Percentiles rank a stretch among this genome's conserved stretches.
Conservation (phyloP, 2,888 invertebrate genomes). For the Cacoxenus indagator region DNA sequence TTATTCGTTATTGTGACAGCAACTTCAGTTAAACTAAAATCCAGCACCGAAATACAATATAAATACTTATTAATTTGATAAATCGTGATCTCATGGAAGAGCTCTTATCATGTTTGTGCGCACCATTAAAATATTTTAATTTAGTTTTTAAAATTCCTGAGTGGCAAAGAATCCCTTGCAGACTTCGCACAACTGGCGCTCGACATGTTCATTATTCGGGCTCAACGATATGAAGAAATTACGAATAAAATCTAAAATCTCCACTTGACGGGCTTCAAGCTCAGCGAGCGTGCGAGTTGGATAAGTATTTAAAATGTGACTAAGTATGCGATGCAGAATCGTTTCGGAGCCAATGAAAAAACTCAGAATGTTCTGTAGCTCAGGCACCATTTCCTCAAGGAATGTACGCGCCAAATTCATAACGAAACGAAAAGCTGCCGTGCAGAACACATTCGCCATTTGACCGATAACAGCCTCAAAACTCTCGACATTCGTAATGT, state of each 20-base stretch:
- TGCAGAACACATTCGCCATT: constrained; percentile 36
- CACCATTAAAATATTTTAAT: neutral
- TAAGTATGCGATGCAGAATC: constrained; percentile 47
- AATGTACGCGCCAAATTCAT: constrained; percentile 46
- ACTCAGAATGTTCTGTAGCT: constrained; percentile 34
- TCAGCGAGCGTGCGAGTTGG: rapidly evolving
- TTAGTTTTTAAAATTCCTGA: constrained; percentile 35
- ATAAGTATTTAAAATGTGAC: constrained; percentile 33
- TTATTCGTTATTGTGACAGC: too few species aligned
- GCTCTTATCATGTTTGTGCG: too few species aligned
- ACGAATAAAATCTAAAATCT: constrained; percentile 38
- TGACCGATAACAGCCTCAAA: constrained; percentile 41
- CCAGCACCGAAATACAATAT: too few species aligned
- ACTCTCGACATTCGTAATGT: constrained; percentile 42
- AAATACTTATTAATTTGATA: too few species aligned
- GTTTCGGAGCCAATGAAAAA: constrained; percentile 50
- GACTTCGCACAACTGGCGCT: constrained; percentile 31
- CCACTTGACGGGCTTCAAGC: constrained; percentile 6
- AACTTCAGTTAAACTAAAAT: too few species aligned
- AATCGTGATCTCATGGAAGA: too few species aligned
- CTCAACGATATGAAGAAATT: constrained; percentile 45
- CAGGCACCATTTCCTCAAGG: constrained; percentile 32
- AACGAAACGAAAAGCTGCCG: constrained; percentile 30
- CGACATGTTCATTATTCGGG: constrained; percentile 33
- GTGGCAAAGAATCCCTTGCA: constrained; percentile 48